Evolutionary conservation across 2,888 invertebrate species (phyloP).

Genomic region (Pandemis corylana): DNA sequence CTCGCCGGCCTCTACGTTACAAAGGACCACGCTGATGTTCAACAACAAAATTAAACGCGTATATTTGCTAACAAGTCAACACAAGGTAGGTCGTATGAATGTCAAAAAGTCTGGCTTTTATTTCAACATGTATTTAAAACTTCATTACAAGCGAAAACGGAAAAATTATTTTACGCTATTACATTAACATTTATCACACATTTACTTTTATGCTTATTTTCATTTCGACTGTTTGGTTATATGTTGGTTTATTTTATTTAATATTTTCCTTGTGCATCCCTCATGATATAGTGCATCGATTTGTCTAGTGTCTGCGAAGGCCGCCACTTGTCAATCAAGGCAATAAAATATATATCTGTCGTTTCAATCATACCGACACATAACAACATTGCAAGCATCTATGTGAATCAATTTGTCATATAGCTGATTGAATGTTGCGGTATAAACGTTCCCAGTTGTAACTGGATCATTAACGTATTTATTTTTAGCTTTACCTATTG

Average conservation of each 20-base stretch:
- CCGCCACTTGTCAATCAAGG: background rate
- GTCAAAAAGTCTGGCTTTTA: background rate
- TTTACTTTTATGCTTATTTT: no score
- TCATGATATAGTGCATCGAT: background rate
- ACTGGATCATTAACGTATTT: background rate
- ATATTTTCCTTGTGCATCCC: no score
- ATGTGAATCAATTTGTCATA: background rate
- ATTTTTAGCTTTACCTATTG: background rate
- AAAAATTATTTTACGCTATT: no score
- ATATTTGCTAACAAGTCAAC: background rate
- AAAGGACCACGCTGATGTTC: slow-evolving; percentile 10
- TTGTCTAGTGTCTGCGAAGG: background rate
- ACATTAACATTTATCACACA: no score
- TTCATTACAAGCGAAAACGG: no score
- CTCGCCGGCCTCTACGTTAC: slow-evolving; percentile 24
- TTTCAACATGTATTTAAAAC: no score
- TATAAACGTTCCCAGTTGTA: background rate
- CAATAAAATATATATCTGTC: slow-evolving; percentile 3
- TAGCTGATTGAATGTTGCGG: background rate
- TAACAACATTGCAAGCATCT: background rate
- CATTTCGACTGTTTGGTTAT: no score
- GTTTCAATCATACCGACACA: background rate
- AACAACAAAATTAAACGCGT: slow-evolving; percentile 6
- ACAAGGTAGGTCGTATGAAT: background rate
- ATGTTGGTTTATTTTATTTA: no score